phyloP scores from a whole-genome alignment of 2,797 vertebrate species.

The Phoebastria nigripes region DNA sequence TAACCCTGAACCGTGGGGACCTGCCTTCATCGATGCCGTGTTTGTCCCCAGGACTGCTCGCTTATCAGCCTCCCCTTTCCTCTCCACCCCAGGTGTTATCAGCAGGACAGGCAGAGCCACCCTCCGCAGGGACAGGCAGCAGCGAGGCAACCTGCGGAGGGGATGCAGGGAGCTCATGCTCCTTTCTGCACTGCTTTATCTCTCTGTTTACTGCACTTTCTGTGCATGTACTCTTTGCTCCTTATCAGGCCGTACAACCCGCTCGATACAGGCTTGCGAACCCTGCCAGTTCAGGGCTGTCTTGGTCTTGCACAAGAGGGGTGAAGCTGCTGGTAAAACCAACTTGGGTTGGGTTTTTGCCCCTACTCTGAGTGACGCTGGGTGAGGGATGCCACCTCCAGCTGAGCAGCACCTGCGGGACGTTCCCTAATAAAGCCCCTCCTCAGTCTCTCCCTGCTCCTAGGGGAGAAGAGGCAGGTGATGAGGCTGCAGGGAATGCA shows the following conservation, averaged over 20 bases:
- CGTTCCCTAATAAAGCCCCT: background rate
- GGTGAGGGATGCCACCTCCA: background rate
- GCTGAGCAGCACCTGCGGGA: background rate
- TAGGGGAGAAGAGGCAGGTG: background rate
- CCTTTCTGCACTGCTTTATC: background rate
- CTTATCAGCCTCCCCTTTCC: background rate
- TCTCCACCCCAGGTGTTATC: background rate
- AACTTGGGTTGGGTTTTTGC: background rate
- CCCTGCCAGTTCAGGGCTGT: background rate
- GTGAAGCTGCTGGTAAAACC: background rate
- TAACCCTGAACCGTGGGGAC: background rate
- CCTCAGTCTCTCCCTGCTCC: background rate
- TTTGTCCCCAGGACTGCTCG: background rate
- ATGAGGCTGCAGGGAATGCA: fast-evolving
- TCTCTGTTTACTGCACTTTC: background rate
- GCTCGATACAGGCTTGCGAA: fast-evolving
- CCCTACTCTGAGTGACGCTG: background rate
- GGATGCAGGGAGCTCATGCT: background rate
- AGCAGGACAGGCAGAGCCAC: background rate
- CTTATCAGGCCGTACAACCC: background rate
- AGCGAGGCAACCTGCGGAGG: fast-evolving
- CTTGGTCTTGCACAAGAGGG: background rate
- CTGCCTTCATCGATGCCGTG: background rate
- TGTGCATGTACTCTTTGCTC: background rate
- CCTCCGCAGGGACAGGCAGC: background rate